Percentiles rank a stretch among this genome's conserved stretches.
phyloP scores from a whole-genome alignment of 2,888 invertebrate genomes.

The Xiphydria camelus region DNA sequence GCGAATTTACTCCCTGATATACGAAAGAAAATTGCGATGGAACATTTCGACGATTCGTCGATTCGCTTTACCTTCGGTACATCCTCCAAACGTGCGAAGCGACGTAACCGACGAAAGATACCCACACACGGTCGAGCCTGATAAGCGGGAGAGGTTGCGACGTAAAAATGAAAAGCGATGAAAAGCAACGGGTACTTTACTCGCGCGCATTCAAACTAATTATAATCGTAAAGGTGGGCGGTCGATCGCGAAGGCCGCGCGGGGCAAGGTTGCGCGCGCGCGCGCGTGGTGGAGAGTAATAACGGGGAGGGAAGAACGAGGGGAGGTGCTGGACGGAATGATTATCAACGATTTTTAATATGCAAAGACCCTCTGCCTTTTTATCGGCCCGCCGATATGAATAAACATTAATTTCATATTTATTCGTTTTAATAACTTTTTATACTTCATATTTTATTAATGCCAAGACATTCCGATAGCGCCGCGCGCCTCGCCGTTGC shows the following conservation, averaged over 20 bases:
- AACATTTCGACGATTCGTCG: too few species aligned
- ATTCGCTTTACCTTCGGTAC: too few species aligned
- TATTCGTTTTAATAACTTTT: constrained; percentile 50
- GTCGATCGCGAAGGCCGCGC: not conserved
- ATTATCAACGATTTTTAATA: constrained; percentile 36
- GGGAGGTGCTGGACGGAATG: not conserved
- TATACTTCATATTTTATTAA: constrained; percentile 53
- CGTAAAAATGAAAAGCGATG: constrained; percentile 11
- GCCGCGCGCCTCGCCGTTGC: constrained; percentile 38
- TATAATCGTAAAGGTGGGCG: constrained; percentile 29
- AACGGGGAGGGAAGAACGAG: not conserved
- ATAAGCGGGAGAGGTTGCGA: constrained; percentile 9
- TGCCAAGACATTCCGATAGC: constrained; percentile 47
- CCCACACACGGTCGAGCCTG: too few species aligned
- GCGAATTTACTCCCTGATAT: too few species aligned
- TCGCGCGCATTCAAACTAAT: constrained; percentile 28
- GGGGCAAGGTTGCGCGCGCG: too few species aligned
- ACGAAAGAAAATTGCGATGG: too few species aligned
- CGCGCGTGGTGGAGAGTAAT: too few species aligned
- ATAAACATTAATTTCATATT: constrained; percentile 50
- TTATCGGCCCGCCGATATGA: constrained; percentile 31
- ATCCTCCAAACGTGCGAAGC: too few species aligned
- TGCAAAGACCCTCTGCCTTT: constrained; percentile 20
- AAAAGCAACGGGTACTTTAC: constrained; percentile 25
- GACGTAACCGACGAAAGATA: too few species aligned